Conservation (phyloP, 2,888 invertebrate genomes). For the Bellardia pandia region DNA sequence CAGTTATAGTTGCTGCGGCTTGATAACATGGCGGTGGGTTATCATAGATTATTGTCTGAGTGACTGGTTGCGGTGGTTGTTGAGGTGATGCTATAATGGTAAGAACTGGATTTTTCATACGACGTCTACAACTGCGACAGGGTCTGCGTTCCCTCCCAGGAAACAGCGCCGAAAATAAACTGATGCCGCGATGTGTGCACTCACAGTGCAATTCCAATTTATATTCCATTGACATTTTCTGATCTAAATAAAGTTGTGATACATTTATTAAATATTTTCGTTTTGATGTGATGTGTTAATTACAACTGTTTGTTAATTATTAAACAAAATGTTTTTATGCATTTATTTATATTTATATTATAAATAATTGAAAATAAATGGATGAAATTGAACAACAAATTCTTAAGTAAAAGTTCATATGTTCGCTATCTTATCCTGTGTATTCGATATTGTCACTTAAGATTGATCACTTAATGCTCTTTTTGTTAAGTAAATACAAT, state of each 20-base stretch:
- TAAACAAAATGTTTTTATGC: too few relatives aligned
- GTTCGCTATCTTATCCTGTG: conserved; percentile 17
- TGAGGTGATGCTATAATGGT: conserved; percentile 74
- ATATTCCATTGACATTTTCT: conserved; percentile 57
- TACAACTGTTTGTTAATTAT: not conserved
- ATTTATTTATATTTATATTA: too few relatives aligned
- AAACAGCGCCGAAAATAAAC: conserved; percentile 69
- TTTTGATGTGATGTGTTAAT: not conserved
- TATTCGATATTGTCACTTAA: not conserved
- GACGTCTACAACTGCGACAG: conserved; percentile 77
- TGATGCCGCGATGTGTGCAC: conserved; percentile 76
- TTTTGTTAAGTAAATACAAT: not conserved
- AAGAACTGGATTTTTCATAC: conserved; percentile 69
- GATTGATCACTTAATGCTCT: conserved; percentile 18
- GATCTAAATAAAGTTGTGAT: not conserved
- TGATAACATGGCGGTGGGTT: conserved; percentile 66
- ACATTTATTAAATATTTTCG: too few relatives aligned
- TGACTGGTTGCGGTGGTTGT: conserved; percentile 24
- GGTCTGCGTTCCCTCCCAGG: conserved; percentile 76
- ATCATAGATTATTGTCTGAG: conserved; percentile 56
- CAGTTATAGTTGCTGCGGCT: conserved; percentile 28
- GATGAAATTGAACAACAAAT: conserved; percentile 1
- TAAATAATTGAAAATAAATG: not conserved
- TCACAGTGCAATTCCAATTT: conserved; percentile 76
- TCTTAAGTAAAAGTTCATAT: not conserved